A percentile compares a stretch with the other conserved stretches of the same genome.
These are phyloP conservation scores for Etia nguti DNA, from an alignment of 2,113 vertebrate species.

Conservation along the genomic window DNA sequence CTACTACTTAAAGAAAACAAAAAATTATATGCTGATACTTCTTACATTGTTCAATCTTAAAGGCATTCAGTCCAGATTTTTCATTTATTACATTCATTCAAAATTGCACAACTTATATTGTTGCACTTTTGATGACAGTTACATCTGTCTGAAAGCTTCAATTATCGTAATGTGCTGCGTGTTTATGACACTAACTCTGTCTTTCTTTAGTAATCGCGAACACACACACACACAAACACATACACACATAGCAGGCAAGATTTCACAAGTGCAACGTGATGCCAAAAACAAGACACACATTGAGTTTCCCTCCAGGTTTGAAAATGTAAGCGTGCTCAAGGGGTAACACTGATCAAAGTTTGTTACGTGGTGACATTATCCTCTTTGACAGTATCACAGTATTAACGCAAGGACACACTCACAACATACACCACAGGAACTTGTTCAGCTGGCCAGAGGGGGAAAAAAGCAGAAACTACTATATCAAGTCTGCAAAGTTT, in stretches of 20 bases:
- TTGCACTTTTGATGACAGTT: slow-evolving; percentile 2
- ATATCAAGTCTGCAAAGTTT: slow-evolving; percentile 7
- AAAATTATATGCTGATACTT: background rate
- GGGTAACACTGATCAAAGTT: slow-evolving; percentile 33
- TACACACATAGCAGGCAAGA: background rate
- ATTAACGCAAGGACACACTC: slow-evolving; percentile 1
- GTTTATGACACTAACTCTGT: background rate
- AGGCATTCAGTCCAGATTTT: background rate
- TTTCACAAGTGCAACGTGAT: background rate
- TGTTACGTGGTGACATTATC: slow-evolving; percentile 32
- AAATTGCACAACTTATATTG: background rate
- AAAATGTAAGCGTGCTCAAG: slow-evolving; percentile 11
- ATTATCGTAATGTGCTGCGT: slow-evolving; percentile 16
- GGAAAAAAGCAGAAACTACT: background rate
- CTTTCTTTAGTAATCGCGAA: background rate
- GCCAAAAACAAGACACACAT: background rate
- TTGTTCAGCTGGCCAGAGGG: background rate
- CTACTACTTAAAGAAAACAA: background rate
- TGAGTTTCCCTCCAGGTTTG: background rate
- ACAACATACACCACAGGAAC: background rate
- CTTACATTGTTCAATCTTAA: background rate
- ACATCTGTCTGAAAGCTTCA: slow-evolving; percentile 3
- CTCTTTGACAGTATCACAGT: slow-evolving; percentile 38
- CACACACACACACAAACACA: background rate
- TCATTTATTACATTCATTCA: background rate